A percentile compares a stretch with the other conserved stretches of the same genome.
phyloP scores from a whole-genome alignment of 2,113 vertebrate species.

The Microtus ochrogaster region DNA sequence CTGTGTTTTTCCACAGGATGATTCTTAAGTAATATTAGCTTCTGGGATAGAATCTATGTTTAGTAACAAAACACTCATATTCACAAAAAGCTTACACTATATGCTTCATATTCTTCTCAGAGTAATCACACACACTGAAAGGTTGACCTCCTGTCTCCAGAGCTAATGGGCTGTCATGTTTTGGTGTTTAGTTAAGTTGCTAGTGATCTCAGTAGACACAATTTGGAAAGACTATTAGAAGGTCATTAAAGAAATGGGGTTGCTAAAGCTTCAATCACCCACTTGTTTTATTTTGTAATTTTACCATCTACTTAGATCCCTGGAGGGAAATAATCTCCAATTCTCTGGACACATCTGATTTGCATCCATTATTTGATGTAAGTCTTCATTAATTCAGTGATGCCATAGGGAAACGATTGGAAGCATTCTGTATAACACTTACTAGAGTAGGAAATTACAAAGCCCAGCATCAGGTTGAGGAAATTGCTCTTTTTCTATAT shows the following conservation, averaged over 20 bases:
- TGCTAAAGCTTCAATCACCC: neutral
- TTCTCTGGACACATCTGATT: neutral
- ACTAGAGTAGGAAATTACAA: neutral
- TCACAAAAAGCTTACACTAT: neutral
- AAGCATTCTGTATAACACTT: neutral
- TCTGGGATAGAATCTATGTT: neutral
- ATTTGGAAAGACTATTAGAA: neutral
- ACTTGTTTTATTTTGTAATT: slow-evolving; percentile 1
- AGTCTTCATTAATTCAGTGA: neutral
- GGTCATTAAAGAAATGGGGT: neutral
- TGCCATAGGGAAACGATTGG: neutral
- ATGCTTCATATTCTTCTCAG: neutral
- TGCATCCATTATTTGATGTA: neutral
- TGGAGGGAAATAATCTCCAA: neutral
- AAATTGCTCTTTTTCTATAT: neutral
- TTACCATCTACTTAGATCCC: neutral
- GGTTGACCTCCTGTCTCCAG: neutral
- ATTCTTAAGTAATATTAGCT: slow-evolving; percentile 5
- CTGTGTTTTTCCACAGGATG: neutral
- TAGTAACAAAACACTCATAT: neutral
- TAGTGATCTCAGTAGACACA: slow-evolving; percentile 20
- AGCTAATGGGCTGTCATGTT: neutral
- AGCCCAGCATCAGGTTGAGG: neutral
- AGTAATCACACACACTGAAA: neutral
- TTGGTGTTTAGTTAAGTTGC: neutral